A percentile compares a stretch with the other conserved stretches of the same genome.
Evolutionary conservation across 2,888 invertebrate species (phyloP).

Genomic region (Macropis europaea): DNA sequence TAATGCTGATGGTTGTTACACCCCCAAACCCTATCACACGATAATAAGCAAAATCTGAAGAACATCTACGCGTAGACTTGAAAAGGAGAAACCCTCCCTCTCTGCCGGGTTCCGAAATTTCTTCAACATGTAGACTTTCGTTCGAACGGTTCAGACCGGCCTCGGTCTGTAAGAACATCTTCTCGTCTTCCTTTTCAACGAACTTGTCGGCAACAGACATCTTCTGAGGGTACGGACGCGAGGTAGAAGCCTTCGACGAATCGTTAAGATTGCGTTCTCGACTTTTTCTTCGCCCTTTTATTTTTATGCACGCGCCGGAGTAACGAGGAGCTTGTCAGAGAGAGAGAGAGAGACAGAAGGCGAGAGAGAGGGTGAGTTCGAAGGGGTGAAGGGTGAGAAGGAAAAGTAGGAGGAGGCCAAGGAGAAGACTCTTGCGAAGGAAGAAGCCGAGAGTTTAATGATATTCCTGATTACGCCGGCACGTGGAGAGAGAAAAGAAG

Average conservation of each 20-base stretch:
- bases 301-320: conserved; percentile 60
- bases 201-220: conserved; percentile 41
- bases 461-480: conserved; percentile 79
- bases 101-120: too few relatives aligned
- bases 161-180: not conserved
- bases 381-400: conserved; percentile 37
- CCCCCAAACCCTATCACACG: too few relatives aligned
- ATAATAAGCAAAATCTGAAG: too few relatives aligned
- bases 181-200: conserved; percentile 22
- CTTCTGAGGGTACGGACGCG: conserved; percentile 21
- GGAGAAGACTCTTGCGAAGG: conserved; percentile 65
- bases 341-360: conserved; percentile 6
- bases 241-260: conserved; percentile 51
- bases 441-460: conserved; percentile 79
- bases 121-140: too few relatives aligned
- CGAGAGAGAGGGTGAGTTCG: conserved; percentile 3
- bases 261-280: conserved; percentile 65
- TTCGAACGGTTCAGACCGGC: too few relatives aligned
- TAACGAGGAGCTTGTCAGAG: conserved; percentile 69
- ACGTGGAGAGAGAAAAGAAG: conserved; percentile 71
- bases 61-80: too few relatives aligned
- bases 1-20: too few relatives aligned
- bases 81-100: too few relatives aligned
- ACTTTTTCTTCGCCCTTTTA: conserved; percentile 54
- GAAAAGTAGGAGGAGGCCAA: conserved; percentile 29